Conservation (phyloP, 2,113 vertebrate species). For the Tichodroma muraria region DNA sequence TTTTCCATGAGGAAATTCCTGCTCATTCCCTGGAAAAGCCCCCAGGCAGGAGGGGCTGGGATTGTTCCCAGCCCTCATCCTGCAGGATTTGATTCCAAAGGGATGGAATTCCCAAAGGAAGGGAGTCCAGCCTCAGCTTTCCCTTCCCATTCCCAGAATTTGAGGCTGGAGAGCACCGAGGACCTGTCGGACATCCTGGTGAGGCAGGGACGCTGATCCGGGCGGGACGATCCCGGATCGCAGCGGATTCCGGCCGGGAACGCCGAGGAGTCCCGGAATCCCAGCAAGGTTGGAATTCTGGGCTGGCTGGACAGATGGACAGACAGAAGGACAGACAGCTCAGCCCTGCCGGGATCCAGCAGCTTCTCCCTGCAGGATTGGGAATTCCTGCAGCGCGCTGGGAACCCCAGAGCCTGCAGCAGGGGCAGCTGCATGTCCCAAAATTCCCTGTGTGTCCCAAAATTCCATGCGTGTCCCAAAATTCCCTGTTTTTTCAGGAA, state of each 20-base stretch:
- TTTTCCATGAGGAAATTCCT: not conserved
- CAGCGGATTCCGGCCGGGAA: not conserved
- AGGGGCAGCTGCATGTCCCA: too few relatives aligned
- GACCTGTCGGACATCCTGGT: slow-evolving; percentile 73
- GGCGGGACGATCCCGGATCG: too few relatives aligned
- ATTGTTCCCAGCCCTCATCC: fast-evolving
- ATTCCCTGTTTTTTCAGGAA: not conserved
- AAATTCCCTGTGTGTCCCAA: not conserved
- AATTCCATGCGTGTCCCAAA: not conserved
- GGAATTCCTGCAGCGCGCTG: not conserved
- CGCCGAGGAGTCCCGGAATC: not conserved
- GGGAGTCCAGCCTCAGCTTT: not conserved
- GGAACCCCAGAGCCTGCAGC: too few relatives aligned
- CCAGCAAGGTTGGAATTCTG: not conserved
- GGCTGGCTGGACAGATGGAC: too few relatives aligned
- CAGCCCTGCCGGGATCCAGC: not conserved
- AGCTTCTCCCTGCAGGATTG: not conserved
- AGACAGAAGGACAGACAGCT: not conserved
- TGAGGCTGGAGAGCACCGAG: slow-evolving; percentile 60
- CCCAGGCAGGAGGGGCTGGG: not conserved
- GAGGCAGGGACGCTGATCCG: slow-evolving; percentile 16
- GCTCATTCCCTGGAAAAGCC: not conserved
- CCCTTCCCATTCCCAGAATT: too few relatives aligned
- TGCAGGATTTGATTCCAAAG: not conserved
- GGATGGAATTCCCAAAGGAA: not conserved